These are phyloP conservation scores for Hemibates koningsi DNA, from an alignment of 2,113 vertebrate genomes.

Conservation along the genomic window DNA sequence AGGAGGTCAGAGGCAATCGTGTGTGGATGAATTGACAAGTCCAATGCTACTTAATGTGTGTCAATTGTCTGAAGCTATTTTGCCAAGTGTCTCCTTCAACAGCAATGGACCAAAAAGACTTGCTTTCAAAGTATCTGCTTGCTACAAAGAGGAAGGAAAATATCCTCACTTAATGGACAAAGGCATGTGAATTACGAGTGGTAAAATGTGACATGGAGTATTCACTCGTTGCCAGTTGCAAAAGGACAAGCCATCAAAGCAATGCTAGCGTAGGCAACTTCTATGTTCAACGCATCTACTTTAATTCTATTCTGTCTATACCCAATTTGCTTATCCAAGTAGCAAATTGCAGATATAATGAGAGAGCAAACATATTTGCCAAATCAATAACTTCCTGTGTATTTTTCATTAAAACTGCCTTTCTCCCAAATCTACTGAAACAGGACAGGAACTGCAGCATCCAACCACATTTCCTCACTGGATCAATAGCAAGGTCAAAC, in stretches of 20 bases:
- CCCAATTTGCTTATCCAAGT: background rate
- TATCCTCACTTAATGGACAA: conserved; percentile 12
- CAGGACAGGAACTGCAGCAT: background rate
- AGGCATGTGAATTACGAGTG: background rate
- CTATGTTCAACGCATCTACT: background rate
- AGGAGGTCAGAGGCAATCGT: conserved; percentile 10
- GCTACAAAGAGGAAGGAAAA: background rate
- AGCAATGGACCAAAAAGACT: background rate
- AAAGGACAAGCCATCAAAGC: background rate
- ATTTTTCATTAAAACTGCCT: background rate
- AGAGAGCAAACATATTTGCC: background rate
- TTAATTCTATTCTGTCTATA: background rate
- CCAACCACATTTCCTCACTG: conserved; percentile 1
- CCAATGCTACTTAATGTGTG: conserved; percentile 21
- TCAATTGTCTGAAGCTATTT: conserved; percentile 34
- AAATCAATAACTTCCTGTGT: conserved; percentile 3
- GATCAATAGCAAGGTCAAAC: conserved; percentile 35
- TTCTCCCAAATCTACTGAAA: background rate
- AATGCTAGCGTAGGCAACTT: background rate
- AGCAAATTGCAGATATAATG: background rate
- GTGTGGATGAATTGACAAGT: conserved; percentile 29
- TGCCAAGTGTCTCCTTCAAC: conserved; percentile 41
- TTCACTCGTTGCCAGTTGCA: background rate
- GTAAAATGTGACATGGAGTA: background rate
- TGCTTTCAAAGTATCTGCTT: background rate